Percentiles rank a stretch among this genome's conserved stretches.
phyloP scores from a whole-genome alignment of 2,113 vertebrate species.

The Tonatia bakeri region DNA sequence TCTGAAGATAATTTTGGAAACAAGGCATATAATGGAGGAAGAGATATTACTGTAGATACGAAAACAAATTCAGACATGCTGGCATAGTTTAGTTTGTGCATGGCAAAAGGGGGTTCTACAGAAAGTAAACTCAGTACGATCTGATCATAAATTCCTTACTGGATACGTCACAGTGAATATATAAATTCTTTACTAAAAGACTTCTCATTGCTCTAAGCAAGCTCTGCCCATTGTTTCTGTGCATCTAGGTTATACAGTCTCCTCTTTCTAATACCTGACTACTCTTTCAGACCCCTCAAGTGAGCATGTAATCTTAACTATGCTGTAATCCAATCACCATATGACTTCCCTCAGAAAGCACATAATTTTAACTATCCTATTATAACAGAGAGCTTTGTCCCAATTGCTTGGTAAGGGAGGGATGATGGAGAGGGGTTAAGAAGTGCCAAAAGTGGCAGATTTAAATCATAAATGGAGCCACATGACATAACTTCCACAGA shows the following conservation, averaged over 20 bases:
- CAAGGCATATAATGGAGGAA: background rate
- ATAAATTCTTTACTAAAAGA: background rate
- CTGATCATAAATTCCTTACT: background rate
- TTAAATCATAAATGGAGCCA: too few relatives aligned
- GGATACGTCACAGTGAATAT: background rate
- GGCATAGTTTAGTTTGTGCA: background rate
- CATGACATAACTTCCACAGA: too few relatives aligned
- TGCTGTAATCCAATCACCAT: background rate
- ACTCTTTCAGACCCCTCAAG: background rate
- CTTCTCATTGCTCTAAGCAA: too few relatives aligned
- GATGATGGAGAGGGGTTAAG: too few relatives aligned
- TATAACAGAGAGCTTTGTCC: too few relatives aligned
- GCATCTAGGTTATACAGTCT: background rate
- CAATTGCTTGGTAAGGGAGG: too few relatives aligned
- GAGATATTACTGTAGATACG: background rate
- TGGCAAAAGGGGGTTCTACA: background rate
- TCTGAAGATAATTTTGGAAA: background rate
- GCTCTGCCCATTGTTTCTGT: background rate
- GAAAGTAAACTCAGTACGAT: background rate
- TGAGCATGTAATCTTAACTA: background rate
- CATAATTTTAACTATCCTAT: background rate
- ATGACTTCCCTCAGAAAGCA: background rate
- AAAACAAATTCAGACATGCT: background rate
- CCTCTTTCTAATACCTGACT: background rate
- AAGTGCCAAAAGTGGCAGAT: too few relatives aligned